Conservation (phyloP, 1,140 invertebrate species). For the Muscidifurax raptorellus region DNA sequence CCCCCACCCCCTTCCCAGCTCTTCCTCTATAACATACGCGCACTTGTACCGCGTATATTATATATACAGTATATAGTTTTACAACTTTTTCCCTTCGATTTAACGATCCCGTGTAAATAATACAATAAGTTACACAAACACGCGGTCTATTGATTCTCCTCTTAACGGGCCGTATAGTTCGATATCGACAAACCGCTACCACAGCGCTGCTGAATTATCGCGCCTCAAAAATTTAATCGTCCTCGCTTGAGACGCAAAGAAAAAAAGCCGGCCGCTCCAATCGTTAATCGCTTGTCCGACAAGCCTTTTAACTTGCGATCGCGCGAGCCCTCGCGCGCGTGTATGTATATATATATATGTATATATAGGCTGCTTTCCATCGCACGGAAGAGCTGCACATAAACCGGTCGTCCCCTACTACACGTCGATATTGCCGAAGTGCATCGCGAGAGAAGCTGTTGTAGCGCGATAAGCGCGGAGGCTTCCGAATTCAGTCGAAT, state of each 20-base stretch:
- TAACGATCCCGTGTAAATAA: too few species aligned
- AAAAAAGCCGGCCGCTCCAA: constrained; percentile 56
- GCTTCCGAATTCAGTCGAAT: constrained; percentile 20
- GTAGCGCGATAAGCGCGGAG: constrained; percentile 12
- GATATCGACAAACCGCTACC: constrained; percentile 13
- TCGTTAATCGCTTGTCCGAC: constrained; percentile 75
- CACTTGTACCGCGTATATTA: not conserved
- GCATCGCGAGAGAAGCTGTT: not conserved
- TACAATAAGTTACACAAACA: too few species aligned
- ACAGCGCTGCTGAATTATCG: not conserved
- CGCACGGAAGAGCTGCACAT: constrained; percentile 60
- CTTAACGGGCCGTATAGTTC: not conserved
- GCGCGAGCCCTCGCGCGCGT: constrained; percentile 58
- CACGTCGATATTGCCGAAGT: not conserved
- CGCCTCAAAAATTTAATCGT: not conserved
- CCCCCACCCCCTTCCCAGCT: not conserved
- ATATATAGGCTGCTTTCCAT: constrained; percentile 65
- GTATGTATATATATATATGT: not conserved
- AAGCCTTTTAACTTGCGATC: constrained; percentile 74
- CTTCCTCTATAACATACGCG: not conserved
- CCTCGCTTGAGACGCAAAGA: not conserved
- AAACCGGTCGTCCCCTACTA: constrained; percentile 56
- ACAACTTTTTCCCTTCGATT: too few species aligned
- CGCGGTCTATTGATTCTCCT: not conserved
- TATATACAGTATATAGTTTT: too few species aligned